Evolutionary conservation across 1,140 invertebrate genomes (phyloP).

Genomic region (Drosophila watanabei): DNA sequence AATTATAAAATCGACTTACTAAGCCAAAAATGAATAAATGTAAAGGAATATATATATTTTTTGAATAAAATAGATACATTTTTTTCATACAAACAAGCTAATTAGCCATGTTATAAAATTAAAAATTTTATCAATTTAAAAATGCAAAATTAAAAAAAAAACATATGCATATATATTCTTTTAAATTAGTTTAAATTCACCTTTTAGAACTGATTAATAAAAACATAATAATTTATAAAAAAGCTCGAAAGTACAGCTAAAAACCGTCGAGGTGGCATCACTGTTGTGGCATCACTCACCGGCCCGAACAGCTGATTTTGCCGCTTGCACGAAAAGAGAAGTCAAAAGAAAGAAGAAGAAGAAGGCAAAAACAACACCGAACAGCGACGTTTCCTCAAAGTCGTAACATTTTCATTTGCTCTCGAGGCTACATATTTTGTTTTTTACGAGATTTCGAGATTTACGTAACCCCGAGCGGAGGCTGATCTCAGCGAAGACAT

Average conservation of each 20-base stretch:
- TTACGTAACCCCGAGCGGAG: constrained; percentile 8
- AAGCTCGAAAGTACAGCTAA: not conserved
- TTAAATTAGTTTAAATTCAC: too few species aligned
- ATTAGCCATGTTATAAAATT: too few species aligned
- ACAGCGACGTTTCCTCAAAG: not conserved
- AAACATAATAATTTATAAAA: too few species aligned
- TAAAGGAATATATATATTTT: too few species aligned
- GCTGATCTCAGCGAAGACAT: constrained; percentile 18
- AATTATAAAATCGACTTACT: too few species aligned
- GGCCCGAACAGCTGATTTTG: constrained; percentile 10
- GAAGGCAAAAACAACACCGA: constrained; percentile 3
- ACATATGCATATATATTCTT: too few species aligned
- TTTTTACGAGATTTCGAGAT: not conserved
- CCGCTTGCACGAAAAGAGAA: not conserved
- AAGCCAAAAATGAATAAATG: too few species aligned
- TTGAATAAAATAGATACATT: too few species aligned
- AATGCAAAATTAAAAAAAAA: too few species aligned
- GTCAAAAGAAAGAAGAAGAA: not conserved
- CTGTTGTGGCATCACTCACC: not conserved
- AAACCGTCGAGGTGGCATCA: not conserved
- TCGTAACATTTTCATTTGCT: constrained; percentile 4
- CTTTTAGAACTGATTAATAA: too few species aligned
- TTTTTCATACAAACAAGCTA: too few species aligned
- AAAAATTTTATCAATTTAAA: too few species aligned
- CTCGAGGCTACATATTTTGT: not conserved